phyloP scores from a whole-genome alignment of 2,113 vertebrate species.

The Heterotis niloticus region DNA sequence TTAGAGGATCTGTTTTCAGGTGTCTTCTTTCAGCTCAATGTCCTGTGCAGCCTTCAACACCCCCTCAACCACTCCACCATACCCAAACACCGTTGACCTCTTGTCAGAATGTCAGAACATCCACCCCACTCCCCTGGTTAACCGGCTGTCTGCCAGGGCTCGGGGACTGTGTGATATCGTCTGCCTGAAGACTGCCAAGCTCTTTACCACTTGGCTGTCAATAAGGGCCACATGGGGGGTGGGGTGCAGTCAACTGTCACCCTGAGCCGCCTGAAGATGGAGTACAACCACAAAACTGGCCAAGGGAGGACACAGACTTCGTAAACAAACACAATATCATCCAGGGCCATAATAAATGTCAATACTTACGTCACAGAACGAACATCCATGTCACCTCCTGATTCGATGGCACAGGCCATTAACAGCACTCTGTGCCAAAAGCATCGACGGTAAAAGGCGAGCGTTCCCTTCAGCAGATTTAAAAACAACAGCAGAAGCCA shows the following conservation, averaged over 20 bases:
- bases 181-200: slow-evolving; percentile 8
- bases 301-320: background rate
- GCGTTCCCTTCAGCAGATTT: background rate
- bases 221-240: background rate
- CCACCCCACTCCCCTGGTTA: background rate
- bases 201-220: background rate
- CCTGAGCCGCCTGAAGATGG: background rate
- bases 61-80: background rate
- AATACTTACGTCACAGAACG: background rate
- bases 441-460: background rate
- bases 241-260: slow-evolving; percentile 1
- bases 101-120: background rate
- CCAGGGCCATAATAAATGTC: background rate
- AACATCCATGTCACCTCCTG: background rate
- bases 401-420: background rate
- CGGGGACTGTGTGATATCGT: slow-evolving; percentile 44
- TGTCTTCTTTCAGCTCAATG: background rate
- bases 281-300: background rate
- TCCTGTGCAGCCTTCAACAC: background rate
- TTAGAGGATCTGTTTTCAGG: background rate
- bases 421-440: background rate
- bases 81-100: background rate
- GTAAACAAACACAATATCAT: background rate
- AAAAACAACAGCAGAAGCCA: background rate
- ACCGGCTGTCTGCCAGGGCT: slow-evolving; percentile 30